phyloP scores from a whole-genome alignment of 1,140 invertebrate genomes.

The Drepana arcuata region DNA sequence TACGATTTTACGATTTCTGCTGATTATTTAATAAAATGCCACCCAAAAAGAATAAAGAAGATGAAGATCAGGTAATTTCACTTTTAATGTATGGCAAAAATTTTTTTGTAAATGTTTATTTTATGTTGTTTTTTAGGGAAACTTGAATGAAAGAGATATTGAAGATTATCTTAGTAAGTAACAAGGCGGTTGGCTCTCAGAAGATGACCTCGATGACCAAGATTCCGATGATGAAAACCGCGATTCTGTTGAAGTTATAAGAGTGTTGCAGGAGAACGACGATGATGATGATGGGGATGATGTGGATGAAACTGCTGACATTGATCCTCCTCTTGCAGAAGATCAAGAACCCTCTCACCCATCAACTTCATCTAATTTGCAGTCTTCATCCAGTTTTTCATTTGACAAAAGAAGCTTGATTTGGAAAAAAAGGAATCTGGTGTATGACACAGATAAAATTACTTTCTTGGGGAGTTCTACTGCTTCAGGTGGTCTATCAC shows the following conservation, averaged over 20 bases:
- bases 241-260: conserved; percentile 29
- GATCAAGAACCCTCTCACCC: conserved; percentile 25
- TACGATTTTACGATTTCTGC: neutral
- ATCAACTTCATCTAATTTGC: conserved; percentile 19
- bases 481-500: conserved; percentile 6
- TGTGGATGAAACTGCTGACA: conserved; percentile 26
- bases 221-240: conserved; percentile 30
- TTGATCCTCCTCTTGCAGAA: conserved; percentile 34
- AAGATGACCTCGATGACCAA: conserved; percentile 29
- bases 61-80: conserved; percentile 15
- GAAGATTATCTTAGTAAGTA: conserved; percentile 30
- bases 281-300: conserved; percentile 22
- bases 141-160: conserved; percentile 28
- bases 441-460: conserved; percentile 16
- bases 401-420: conserved; percentile 29
- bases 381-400: conserved; percentile 19
- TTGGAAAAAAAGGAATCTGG: conserved; percentile 20
- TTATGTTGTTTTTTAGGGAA: conserved; percentile 28
- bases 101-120: conserved; percentile 29
- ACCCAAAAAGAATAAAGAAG: conserved; percentile 1
- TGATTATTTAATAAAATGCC: neutral
- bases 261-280: conserved; percentile 26
- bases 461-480: conserved; percentile 13
- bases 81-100: conserved; percentile 21
- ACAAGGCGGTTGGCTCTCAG: conserved; percentile 31